Evolutionary conservation across 2,797 vertebrate genomes (phyloP).

Genomic region (Scomberomorus guttatus): DNA sequence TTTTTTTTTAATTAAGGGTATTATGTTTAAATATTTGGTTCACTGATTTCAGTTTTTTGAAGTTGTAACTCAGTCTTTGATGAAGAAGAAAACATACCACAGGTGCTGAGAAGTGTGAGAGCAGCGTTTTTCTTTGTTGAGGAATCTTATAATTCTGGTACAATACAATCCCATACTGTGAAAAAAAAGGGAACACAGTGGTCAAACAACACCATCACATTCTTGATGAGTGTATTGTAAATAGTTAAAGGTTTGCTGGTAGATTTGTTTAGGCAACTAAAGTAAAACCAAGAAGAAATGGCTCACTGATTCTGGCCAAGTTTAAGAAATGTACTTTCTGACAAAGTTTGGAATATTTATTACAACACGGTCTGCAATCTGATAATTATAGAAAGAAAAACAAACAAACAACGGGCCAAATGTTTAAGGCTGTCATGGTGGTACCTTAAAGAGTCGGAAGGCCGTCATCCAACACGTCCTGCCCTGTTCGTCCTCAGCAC

Average conservation of each 20-base stretch:
- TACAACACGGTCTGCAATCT: too few species aligned
- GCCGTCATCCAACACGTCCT: conserved; percentile 96
- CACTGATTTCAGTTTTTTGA: background rate
- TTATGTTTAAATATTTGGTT: background rate
- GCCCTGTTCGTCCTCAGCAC: conserved; percentile 96
- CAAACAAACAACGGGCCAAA: too few species aligned
- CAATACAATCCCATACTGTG: conserved; percentile 94
- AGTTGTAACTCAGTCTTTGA: background rate
- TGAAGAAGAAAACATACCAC: conserved; percentile 86
- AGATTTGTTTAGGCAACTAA: too few species aligned
- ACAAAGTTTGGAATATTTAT: too few species aligned
- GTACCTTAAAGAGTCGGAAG: conserved; percentile 96
- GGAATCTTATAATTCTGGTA: conserved; percentile 98
- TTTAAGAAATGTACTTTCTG: background rate
- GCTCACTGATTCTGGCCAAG: too few species aligned
- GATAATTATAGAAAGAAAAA: background rate
- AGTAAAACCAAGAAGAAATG: background rate
- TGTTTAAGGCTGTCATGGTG: background rate
- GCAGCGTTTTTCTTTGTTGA: conserved; percentile 91
- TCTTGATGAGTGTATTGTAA: background rate
- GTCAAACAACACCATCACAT: conserved; percentile 21
- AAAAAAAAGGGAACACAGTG: conserved; percentile 44
- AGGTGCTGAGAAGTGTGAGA: conserved; percentile 92
- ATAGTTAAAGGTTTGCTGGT: background rate
- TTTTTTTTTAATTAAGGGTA: too few species aligned